Evolutionary conservation across 2,888 invertebrate genomes (phyloP).

Genomic region (Idaea dimidiata): DNA sequence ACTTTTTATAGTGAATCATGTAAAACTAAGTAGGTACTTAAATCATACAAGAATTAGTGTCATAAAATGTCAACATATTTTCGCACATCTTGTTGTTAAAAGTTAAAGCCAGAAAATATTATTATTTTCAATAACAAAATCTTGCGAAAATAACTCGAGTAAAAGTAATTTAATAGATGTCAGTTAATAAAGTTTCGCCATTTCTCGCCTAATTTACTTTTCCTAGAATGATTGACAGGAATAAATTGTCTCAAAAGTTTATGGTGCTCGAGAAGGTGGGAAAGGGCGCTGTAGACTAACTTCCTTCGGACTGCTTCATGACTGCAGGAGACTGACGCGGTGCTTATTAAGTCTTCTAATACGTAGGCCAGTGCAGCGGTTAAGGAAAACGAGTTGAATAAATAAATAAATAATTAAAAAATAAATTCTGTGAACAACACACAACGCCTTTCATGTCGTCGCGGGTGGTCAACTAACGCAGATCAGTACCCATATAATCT

Average conservation of each 20-base stretch:
- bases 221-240: slow-evolving; percentile 27
- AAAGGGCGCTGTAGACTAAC: background rate
- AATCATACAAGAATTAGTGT: too few relatives aligned
- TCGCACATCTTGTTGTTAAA: too few relatives aligned
- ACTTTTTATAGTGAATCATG: too few relatives aligned
- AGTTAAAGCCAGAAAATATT: background rate
- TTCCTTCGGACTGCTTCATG: too few relatives aligned
- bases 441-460: too few relatives aligned
- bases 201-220: slow-evolving; percentile 28
- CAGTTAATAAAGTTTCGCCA: slow-evolving; percentile 26
- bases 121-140: background rate
- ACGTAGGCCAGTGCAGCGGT: too few relatives aligned
- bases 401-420: too few relatives aligned
- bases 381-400: too few relatives aligned
- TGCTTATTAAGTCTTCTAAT: background rate
- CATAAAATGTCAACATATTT: slow-evolving; percentile 7
- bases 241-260: slow-evolving; percentile 25
- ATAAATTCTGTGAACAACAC: too few relatives aligned
- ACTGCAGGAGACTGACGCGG: background rate
- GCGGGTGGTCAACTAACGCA: too few relatives aligned
- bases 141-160: slow-evolving; percentile 2
- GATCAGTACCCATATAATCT: too few relatives aligned
- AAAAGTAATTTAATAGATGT: slow-evolving; percentile 21
- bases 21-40: too few relatives aligned
- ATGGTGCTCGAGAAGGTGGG: background rate